Evolutionary conservation across 2,797 vertebrate species (phyloP).

Genomic region (Premnoplex brunnescens): DNA sequence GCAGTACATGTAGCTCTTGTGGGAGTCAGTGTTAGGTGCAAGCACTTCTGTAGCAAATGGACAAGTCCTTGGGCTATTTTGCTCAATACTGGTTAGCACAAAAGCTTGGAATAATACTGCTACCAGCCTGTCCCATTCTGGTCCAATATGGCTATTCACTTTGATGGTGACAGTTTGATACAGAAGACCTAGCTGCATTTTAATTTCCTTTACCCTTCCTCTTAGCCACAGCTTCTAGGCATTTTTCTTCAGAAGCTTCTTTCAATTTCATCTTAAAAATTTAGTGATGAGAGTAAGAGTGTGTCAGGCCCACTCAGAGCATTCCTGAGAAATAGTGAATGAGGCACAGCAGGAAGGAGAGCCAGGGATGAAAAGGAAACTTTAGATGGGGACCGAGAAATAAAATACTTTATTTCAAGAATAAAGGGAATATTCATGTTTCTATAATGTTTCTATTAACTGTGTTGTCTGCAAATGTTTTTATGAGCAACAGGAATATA

Average conservation of each 20-base stretch:
- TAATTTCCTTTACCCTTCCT: neutral
- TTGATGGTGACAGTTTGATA: neutral
- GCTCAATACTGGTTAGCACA: neutral
- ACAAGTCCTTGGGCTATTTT: neutral
- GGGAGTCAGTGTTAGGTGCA: neutral
- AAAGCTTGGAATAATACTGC: neutral
- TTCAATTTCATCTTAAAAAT: neutral
- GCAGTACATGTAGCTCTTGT: neutral
- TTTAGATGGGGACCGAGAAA: neutral
- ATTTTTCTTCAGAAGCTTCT: neutral
- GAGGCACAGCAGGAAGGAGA: neutral
- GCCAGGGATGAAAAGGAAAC: neutral
- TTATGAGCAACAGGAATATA: neutral
- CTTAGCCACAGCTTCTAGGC: neutral
- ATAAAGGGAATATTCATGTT: neutral
- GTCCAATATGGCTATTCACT: neutral
- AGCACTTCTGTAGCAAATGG: neutral
- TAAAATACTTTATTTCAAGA: neutral
- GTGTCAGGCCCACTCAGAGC: accelerated
- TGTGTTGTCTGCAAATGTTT: neutral
- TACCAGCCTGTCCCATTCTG: neutral
- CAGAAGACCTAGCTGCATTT: neutral
- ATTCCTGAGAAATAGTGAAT: neutral
- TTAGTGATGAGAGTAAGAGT: neutral
- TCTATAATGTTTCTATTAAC: neutral